Conservation (phyloP, 2,888 invertebrate species). For the Acleris laterana region DNA sequence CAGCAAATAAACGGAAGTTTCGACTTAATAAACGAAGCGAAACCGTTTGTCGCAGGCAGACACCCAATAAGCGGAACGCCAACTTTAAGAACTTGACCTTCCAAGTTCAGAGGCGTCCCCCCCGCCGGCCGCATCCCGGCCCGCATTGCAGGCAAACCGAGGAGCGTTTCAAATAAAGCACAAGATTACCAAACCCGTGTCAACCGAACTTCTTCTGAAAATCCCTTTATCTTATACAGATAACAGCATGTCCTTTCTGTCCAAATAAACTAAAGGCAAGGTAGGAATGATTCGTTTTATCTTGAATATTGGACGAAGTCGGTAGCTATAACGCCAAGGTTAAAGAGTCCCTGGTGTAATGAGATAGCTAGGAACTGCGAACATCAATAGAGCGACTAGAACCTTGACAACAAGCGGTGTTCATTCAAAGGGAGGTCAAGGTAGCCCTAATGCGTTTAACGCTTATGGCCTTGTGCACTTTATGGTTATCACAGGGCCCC, state of each 20-base stretch:
- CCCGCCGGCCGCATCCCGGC: slow-evolving; percentile 54
- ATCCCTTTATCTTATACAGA: slow-evolving; percentile 46
- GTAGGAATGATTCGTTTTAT: slow-evolving; percentile 47
- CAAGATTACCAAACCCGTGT: slow-evolving; percentile 52
- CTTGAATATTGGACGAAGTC: slow-evolving; percentile 42
- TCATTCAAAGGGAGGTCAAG: slow-evolving; percentile 65
- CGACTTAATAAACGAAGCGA: slow-evolving; percentile 48
- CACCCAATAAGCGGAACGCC: slow-evolving; percentile 62
- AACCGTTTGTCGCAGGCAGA: slow-evolving; percentile 54
- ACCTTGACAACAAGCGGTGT: slow-evolving; percentile 64
- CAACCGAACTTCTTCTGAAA: slow-evolving; percentile 43
- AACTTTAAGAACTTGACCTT: slow-evolving; percentile 77
- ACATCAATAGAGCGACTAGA: slow-evolving; percentile 55
- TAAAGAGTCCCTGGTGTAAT: slow-evolving; percentile 52
- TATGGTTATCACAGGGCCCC: slow-evolving; percentile 60
- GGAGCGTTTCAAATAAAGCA: slow-evolving; percentile 63
- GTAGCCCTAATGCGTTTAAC: slow-evolving; percentile 65
- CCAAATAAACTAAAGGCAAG: slow-evolving; percentile 16
- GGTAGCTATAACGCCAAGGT: slow-evolving; percentile 56
- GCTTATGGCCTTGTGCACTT: slow-evolving; percentile 63
- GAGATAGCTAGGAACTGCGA: slow-evolving; percentile 46
- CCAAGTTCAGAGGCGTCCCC: slow-evolving; percentile 65
- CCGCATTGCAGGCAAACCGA: slow-evolving; percentile 80
- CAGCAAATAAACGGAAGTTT: slow-evolving; percentile 38
- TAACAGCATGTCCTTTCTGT: slow-evolving; percentile 14